These are phyloP conservation scores for Mya arenaria DNA, from an alignment of 1,140 invertebrate genomes.

Conservation along the genomic window DNA sequence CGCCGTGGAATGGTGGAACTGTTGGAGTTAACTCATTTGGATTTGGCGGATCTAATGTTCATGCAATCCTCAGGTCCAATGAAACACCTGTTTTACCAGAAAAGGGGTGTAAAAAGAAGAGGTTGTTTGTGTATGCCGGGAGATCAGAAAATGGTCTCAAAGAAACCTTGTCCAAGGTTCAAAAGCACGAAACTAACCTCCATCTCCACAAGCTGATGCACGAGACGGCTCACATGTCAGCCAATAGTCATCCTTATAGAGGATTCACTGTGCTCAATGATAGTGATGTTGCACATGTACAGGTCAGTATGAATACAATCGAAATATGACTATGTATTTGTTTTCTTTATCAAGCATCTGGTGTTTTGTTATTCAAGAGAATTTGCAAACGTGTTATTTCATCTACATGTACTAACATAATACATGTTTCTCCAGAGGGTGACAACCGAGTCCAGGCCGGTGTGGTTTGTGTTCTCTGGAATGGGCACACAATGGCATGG, in stretches of 20 bases:
- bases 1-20: constrained; percentile 91
- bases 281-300: constrained; percentile 28
- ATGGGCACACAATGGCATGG: constrained; percentile 98
- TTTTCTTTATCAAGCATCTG: neutral
- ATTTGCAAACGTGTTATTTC: neutral
- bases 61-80: constrained; percentile 89
- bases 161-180: constrained; percentile 85
- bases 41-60: constrained; percentile 98
- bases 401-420: neutral
- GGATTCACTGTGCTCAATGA: constrained; percentile 88
- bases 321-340: too few species aligned
- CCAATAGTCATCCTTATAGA: constrained; percentile 87
- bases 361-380: neutral
- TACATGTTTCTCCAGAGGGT: constrained; percentile 65
- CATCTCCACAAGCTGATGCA: constrained; percentile 90
- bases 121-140: constrained; percentile 90
- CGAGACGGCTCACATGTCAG: constrained; percentile 86
- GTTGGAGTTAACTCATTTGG: constrained; percentile 97
- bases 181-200: constrained; percentile 84
- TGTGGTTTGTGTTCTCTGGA: constrained; percentile 97
- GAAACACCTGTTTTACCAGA: neutral
- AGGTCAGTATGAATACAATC: neutral
- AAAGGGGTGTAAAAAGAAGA: constrained; percentile 80
- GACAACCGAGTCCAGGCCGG: constrained; percentile 84
- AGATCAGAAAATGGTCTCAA: constrained; percentile 91